These are phyloP conservation scores for Hippocampus mohnikei DNA, from an alignment of 2,113 vertebrate genomes.

Conservation along the genomic window DNA sequence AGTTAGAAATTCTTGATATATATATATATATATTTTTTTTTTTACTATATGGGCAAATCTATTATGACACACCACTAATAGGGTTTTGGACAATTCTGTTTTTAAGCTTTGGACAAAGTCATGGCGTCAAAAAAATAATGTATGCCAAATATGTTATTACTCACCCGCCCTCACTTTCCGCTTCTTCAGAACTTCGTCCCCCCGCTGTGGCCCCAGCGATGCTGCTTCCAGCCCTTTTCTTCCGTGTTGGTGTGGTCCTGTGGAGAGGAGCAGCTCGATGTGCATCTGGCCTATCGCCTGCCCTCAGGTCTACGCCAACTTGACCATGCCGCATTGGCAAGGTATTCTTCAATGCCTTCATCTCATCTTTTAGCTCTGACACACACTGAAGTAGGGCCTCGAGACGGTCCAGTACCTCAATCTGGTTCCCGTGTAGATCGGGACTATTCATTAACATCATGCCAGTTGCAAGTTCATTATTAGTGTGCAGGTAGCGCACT, in stretches of 20 bases:
- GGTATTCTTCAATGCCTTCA: conserved; percentile 81
- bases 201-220: conserved; percentile 45
- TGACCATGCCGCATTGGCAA: conserved; percentile 82
- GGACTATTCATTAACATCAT: conserved; percentile 46
- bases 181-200: conserved; percentile 88
- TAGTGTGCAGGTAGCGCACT: conserved; percentile 27
- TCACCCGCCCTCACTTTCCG: conserved; percentile 96
- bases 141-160: conserved; percentile 43
- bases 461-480: conserved; percentile 24
- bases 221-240: conserved; percentile 66
- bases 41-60: no score
- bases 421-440: conserved; percentile 68
- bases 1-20: no score
- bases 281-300: conserved; percentile 50
- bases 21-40: no score
- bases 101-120: not conserved
- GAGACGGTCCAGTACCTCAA: conserved; percentile 84
- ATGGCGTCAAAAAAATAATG: not conserved
- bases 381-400: conserved; percentile 81
- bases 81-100: no score
- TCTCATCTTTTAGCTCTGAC: conserved; percentile 88
- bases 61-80: no score
- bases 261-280: conserved; percentile 73
- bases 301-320: conserved; percentile 79
- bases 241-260: conserved; percentile 70